Evolutionary conservation across 2,888 invertebrate genomes (phyloP).

Genomic region (Brenthis hecate): DNA sequence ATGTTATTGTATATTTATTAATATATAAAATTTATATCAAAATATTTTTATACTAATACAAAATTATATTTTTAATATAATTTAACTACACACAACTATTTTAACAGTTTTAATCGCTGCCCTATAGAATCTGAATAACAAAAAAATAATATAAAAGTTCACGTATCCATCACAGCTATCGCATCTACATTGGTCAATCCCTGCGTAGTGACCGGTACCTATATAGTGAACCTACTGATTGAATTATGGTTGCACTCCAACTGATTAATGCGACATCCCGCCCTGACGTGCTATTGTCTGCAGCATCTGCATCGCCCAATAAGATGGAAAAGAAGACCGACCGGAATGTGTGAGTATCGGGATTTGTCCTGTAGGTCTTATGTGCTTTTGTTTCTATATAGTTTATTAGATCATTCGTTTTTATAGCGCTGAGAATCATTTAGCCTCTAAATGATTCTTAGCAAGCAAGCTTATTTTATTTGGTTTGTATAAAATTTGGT

Average conservation of each 20-base stretch:
- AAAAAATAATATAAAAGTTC: conserved; percentile 11
- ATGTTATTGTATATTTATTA: not conserved
- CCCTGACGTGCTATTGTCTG: conserved; percentile 79
- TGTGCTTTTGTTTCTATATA: conserved; percentile 20
- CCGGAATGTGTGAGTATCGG: conserved; percentile 52
- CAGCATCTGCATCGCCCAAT: conserved; percentile 74
- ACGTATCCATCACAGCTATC: conserved; percentile 37
- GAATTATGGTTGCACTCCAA: conserved; percentile 78
- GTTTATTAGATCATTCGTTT: not conserved
- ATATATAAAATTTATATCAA: not conserved
- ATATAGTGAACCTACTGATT: conserved; percentile 57
- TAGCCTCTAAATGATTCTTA: too few relatives aligned
- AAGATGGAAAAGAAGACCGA: conserved; percentile 54
- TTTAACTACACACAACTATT: not conserved
- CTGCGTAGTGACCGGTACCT: conserved; percentile 60
- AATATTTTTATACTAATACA: not conserved
- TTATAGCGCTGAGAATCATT: not conserved
- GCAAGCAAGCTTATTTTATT: too few relatives aligned
- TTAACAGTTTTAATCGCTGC: not conserved
- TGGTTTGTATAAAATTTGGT: too few relatives aligned
- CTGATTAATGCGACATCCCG: conserved; percentile 81
- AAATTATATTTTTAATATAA: too few relatives aligned
- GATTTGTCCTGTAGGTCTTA: conserved; percentile 41
- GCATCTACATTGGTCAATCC: conserved; percentile 65
- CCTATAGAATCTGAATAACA: not conserved